A percentile compares a stretch with the other conserved stretches of the same genome.
Evolutionary conservation across 2,888 invertebrate species (phyloP).

Genomic region (Ellobium chinense): DNA sequence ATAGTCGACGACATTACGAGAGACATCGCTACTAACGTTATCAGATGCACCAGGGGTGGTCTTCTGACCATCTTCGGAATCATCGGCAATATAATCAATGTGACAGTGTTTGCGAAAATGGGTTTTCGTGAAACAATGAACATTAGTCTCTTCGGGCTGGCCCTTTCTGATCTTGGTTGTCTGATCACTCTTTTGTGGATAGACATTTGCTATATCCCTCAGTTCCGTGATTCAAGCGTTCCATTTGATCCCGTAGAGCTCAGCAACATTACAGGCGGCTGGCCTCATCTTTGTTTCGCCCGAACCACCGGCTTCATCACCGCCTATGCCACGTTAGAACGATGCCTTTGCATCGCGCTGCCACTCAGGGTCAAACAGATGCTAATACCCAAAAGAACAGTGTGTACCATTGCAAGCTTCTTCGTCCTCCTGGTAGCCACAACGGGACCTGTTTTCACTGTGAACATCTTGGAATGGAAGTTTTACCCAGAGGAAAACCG

Average conservation of each 20-base stretch:
- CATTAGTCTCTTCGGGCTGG: not conserved
- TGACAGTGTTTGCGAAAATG: not conserved
- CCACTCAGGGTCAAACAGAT: conserved; percentile 13
- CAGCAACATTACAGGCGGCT: not conserved
- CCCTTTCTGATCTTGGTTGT: not conserved
- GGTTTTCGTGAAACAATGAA: not conserved
- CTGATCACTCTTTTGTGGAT: not conserved
- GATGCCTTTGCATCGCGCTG: not conserved
- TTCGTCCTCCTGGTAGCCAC: too few relatives aligned
- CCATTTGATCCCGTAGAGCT: not conserved
- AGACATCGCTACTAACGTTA: too few relatives aligned
- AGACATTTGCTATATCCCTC: not conserved
- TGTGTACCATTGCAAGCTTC: too few relatives aligned
- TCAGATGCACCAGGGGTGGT: too few relatives aligned
- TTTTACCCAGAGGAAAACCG: too few relatives aligned
- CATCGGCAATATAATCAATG: not conserved
- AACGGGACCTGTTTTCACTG: too few relatives aligned
- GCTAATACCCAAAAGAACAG: not conserved
- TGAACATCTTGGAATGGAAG: too few relatives aligned
- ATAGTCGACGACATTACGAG: too few relatives aligned
- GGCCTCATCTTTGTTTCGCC: not conserved
- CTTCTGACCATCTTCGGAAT: too few relatives aligned
- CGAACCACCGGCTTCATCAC: not conserved
- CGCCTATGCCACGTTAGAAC: not conserved
- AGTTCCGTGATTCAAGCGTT: not conserved